Evolutionary conservation across 2,888 invertebrate genomes (phyloP).

Genomic region (Agonopterix arenella): DNA sequence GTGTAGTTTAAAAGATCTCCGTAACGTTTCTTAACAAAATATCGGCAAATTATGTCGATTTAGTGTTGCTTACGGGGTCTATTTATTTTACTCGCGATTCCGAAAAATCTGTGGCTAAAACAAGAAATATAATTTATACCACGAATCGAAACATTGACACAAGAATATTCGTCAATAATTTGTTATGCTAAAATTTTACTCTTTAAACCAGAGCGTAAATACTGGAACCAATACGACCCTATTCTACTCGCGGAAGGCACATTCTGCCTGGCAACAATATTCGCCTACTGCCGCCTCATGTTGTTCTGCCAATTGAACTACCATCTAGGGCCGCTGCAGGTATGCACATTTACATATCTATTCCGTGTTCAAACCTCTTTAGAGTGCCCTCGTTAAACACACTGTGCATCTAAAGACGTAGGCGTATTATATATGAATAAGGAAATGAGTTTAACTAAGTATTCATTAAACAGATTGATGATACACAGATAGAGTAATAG

Average conservation of each 20-base stretch:
- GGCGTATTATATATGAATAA: not conserved
- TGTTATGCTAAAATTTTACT: too few relatives aligned
- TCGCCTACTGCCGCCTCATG: conserved; percentile 80
- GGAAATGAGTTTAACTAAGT: not conserved
- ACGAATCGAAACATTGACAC: too few relatives aligned
- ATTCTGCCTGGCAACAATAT: conserved; percentile 80
- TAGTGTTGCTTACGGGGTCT: too few relatives aligned
- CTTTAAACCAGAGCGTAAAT: conserved; percentile 72
- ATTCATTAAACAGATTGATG: not conserved
- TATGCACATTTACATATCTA: conserved; percentile 23
- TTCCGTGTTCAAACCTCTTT: conserved; percentile 12
- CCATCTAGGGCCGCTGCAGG: conserved; percentile 79
- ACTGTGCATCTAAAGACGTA: not conserved
- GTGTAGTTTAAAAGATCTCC: too few relatives aligned
- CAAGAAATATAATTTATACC: too few relatives aligned
- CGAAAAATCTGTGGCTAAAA: too few relatives aligned
- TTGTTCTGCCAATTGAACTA: conserved; percentile 79
- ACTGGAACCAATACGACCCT: conserved; percentile 81
- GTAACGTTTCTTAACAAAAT: too few relatives aligned
- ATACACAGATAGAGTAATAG: not conserved
- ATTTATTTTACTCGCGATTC: too few relatives aligned
- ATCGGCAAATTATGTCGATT: too few relatives aligned
- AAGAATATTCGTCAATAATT: too few relatives aligned
- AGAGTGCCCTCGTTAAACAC: not conserved
- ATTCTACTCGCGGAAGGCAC: conserved; percentile 80